These are phyloP conservation scores for Nomada hirtipes DNA, from an alignment of 2,888 invertebrate species.

Conservation along the genomic window DNA sequence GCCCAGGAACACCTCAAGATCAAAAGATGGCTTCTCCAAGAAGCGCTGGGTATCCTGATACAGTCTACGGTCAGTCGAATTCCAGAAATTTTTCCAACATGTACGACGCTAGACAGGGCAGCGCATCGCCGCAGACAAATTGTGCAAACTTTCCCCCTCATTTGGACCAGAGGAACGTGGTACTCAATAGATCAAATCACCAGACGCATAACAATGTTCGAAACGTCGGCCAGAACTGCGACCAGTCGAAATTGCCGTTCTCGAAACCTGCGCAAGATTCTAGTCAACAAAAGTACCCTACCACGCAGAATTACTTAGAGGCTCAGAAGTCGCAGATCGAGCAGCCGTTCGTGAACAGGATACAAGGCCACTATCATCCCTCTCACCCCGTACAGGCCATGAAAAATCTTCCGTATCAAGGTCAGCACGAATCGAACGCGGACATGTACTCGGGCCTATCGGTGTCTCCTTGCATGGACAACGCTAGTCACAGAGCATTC, in stretches of 20 bases:
- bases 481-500: slow-evolving; percentile 62
- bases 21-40: slow-evolving; percentile 78
- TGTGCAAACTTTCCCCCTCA: slow-evolving; percentile 70
- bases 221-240: slow-evolving; percentile 62
- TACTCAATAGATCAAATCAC: slow-evolving; percentile 57
- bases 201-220: slow-evolving; percentile 68
- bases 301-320: slow-evolving; percentile 71
- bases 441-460: slow-evolving; percentile 53
- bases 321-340: slow-evolving; percentile 71
- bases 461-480: slow-evolving; percentile 56
- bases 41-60: slow-evolving; percentile 77
- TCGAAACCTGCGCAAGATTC: slow-evolving; percentile 67
- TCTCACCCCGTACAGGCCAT: slow-evolving; percentile 61
- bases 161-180: slow-evolving; percentile 73
- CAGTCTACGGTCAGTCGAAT: slow-evolving; percentile 73
- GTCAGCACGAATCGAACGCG: slow-evolving; percentile 59
- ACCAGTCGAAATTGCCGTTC: slow-evolving; percentile 69
- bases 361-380: slow-evolving; percentile 69
- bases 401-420: slow-evolving; percentile 56
- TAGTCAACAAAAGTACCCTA: slow-evolving; percentile 72
- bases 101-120: slow-evolving; percentile 73
- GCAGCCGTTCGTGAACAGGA: slow-evolving; percentile 57
- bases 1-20: slow-evolving; percentile 77
- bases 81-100: slow-evolving; percentile 74
- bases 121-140: slow-evolving; percentile 71